Base-by-base conservation (phyloP, 2,888 invertebrate species). In the Megastigmus dorsalis region DNA sequence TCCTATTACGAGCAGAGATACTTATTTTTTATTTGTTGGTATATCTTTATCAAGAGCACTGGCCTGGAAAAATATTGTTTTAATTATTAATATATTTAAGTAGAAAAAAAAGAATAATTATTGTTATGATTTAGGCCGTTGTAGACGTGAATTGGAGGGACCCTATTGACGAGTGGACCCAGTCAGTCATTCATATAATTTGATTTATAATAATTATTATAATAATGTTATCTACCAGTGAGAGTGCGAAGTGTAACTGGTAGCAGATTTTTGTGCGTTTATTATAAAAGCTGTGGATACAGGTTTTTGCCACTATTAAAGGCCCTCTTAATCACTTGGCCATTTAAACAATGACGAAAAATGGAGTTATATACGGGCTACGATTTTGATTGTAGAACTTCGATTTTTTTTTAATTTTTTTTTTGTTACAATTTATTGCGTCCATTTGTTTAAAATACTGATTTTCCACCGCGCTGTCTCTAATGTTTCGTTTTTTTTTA, bases 1-100 rank as follows among this genome's bases (percentile, higher is more conserved):
- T 74, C 71, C 76, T 77, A 77, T 66, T 77, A 74, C 59, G 76
- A 71, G 55, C 54, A 63, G 65, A 76, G 55, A 60, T 59, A 9
- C 52, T 65, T 71, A 69, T 71, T 76, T 73, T 77, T 77, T 77
- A 77, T 77, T 74, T 77, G 71, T 77, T 74, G 74, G 74, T 74
- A 76, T 71, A 77, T 74, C 67, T 57, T 74, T 77, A 77, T 77
- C 76, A 77, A 77, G 67, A 67, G 67, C 18, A 74, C 71, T 74
- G 74, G 36, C 50, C 36, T 71, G 70, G 74, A 18, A 62, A 60
- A 76, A 74, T 63, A 74, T 74, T 74, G 68, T 77, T 77, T 77
- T 77, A 77, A 76, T 76, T n/a, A n/a, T n/a, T 74, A 57, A 59
- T 66, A 73, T 74, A 68, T 77, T 74, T 66, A 74, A 59, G 36